Base-by-base conservation (phyloP, 2,113 vertebrate species). In the Choloepus hoffmanni region DNA sequence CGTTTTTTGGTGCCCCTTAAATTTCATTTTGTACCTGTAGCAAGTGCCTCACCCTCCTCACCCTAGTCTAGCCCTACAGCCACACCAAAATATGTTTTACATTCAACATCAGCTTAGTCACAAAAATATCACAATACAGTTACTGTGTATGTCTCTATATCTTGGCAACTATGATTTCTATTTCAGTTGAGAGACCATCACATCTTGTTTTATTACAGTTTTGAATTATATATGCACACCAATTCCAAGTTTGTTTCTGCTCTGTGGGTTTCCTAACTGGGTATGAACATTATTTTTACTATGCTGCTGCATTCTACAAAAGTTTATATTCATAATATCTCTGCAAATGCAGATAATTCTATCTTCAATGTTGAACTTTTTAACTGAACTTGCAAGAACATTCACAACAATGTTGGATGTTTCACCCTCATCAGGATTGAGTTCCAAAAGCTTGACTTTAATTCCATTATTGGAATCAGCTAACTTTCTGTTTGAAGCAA, bases 251-350 rank as follows among this genome's bases (percentile, higher is more conserved):
- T 95, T 62, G 89, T 94, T 85, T 95, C 95, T 88, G 92, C 90
- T 85, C 82, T 79, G n/a, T 45, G 88, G 73, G 70, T 93, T 96
- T 79, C 95, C 94, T 97, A 96, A 96, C 28, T 95, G 94, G 62
- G 78, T 62, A 70, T 77, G 58, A 84, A 77, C 68, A 55, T 36
- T 83, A 43, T 79, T 94, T 81, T 36, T 28, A 62, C 70, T 63
- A 89, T n/a, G 76, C 78, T 86, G 48, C 60, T 94, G 40, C 36
- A 65, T 73, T 60, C 33, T 60, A 72, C 60, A 26, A 48, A 90
- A 83, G 93, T 93, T 24, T 85, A 70, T 48, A 91, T 70, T 74
- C 65, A 45, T 58, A 58, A 92, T 45, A 18, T 50, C 40, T 15
- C 45, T 76, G 40, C 36, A 91, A 73, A 60, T 78, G 76, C 74